Percentiles rank a stretch among this genome's conserved stretches.
Conservation (phyloP, 2,888 invertebrate species). For the Autographa pulchrina region DNA sequence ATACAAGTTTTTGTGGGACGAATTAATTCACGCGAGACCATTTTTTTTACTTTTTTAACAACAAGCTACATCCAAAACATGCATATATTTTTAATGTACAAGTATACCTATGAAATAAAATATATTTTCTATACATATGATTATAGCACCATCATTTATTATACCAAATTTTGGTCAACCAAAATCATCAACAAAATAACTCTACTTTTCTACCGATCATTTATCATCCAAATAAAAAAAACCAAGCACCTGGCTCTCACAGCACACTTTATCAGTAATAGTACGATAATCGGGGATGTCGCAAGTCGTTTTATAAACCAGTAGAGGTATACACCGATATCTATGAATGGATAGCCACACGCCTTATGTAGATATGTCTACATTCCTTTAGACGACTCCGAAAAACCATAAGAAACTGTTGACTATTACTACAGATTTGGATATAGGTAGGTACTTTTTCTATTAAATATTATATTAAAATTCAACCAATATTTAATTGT, state of each 20-base stretch:
- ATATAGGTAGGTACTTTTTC: too few species aligned
- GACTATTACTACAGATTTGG: not conserved
- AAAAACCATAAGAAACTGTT: not conserved
- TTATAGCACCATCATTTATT: too few species aligned
- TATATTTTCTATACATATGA: too few species aligned
- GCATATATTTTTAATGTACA: too few species aligned
- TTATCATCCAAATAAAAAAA: not conserved
- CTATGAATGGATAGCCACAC: not conserved
- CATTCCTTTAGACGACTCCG: not conserved
- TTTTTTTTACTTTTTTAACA: not conserved
- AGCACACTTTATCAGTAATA: not conserved
- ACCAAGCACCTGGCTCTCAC: not conserved
- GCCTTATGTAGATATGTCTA: not conserved
- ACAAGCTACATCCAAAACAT: not conserved
- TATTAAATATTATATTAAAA: too few species aligned
- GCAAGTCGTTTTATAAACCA: not conserved
- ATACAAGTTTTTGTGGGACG: not conserved
- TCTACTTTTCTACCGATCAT: not conserved
- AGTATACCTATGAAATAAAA: too few species aligned
- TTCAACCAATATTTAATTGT: too few species aligned
- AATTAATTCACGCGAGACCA: not conserved
- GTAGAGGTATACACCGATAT: not conserved
- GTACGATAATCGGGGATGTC: conserved; percentile 1
- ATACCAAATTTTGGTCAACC: too few species aligned
- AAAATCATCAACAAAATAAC: not conserved